Conservation (phyloP, 2,113 vertebrate genomes). For the Bos taurus region DNA sequence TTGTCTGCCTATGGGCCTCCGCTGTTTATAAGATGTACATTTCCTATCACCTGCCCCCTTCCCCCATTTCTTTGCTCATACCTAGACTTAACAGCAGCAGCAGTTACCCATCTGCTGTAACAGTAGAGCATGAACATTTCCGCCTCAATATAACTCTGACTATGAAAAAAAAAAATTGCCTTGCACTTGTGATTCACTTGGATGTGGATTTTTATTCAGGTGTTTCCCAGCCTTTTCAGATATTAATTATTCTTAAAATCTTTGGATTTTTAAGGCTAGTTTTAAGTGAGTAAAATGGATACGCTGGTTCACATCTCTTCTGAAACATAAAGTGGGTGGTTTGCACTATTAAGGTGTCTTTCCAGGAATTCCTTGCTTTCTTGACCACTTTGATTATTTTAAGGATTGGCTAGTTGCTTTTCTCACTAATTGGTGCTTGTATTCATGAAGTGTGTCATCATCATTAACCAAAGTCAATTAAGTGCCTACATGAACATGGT, state of each 20-base stretch:
- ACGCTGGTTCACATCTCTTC: neutral
- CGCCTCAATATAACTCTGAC: neutral
- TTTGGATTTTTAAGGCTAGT: neutral
- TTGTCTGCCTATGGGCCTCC: neutral
- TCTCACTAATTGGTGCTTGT: neutral
- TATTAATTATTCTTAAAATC: neutral
- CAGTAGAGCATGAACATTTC: neutral
- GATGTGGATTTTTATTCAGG: neutral
- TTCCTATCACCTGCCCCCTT: neutral
- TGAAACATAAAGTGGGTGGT: neutral
- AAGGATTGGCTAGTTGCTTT: neutral
- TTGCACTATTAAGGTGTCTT: neutral
- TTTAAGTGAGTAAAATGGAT: neutral
- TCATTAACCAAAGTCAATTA: slow-evolving; percentile 35
- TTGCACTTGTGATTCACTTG: neutral
- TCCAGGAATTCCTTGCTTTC: neutral
- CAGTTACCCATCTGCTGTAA: neutral
- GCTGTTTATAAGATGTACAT: neutral
- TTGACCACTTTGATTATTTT: neutral
- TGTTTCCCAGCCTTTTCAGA: neutral
- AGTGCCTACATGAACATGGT: neutral
- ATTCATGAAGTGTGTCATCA: neutral
- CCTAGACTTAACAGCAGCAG: no score
- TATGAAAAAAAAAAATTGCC: neutral
- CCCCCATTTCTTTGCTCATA: neutral